phyloP scores from a whole-genome alignment of 2,888 invertebrate genomes.

The Campaea margaritaria region DNA sequence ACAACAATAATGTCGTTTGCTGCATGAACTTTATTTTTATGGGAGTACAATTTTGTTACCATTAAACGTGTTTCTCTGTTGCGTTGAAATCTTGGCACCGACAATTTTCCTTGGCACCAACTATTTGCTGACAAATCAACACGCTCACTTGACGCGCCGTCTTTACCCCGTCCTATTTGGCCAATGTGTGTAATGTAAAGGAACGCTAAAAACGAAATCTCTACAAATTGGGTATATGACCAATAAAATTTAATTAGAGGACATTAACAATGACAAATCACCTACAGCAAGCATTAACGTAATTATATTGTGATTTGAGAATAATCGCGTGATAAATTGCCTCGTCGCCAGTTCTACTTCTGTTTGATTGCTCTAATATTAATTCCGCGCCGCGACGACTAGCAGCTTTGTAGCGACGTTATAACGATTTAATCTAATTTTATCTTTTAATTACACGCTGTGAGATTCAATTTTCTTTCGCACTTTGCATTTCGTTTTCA shows the following conservation, averaged over 20 bases:
- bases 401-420: constrained; percentile 53
- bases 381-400: constrained; percentile 51
- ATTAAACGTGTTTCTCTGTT: constrained; percentile 34
- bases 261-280: constrained; percentile 73
- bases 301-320: constrained; percentile 77
- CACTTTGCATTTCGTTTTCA: constrained; percentile 35
- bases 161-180: constrained; percentile 32
- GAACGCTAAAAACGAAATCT: constrained; percentile 48
- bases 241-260: constrained; percentile 74
- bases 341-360: constrained; percentile 59
- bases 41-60: constrained; percentile 32
- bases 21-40: constrained; percentile 27
- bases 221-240: constrained; percentile 53
- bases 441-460: constrained; percentile 42
- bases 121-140: constrained; percentile 45
- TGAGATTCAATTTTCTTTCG: constrained; percentile 38
- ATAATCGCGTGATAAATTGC: constrained; percentile 75
- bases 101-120: constrained; percentile 42
- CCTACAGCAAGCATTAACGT: constrained; percentile 63
- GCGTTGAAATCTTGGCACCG: constrained; percentile 41
- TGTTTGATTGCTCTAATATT: constrained; percentile 60
- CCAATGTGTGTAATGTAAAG: constrained; percentile 16
- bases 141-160: constrained; percentile 36
- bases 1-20: constrained; percentile 7
- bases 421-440: constrained; percentile 49